Evolutionary conservation across 2,113 vertebrate species (phyloP), one percentile per base, ranked within the genome.

Genomic region (Hoplias malabaricus): DNA sequence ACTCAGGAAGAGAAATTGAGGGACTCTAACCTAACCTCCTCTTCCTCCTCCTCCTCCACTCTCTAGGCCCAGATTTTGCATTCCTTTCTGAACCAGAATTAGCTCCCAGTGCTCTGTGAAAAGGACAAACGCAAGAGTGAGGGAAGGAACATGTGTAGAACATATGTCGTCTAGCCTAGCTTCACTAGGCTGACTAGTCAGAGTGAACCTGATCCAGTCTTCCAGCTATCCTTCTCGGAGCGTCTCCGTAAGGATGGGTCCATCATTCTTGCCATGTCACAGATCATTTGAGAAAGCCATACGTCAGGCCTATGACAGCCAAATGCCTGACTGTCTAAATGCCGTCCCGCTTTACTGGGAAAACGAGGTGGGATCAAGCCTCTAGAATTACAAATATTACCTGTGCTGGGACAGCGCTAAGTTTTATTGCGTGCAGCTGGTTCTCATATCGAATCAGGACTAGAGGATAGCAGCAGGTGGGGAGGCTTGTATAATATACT

Each of bases 391-490:
- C 79, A 68, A 13, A 73, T 68, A 75, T 80, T 80, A 85, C 82
- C 84, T 83, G 84, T 25, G 21, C 73, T 36, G 84, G 50, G 69
- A 69, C 72, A 73, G 65, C 46, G 4, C 36, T 56, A 68, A 33
- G 21, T 73, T 83, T 85, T 81, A 85, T 69, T 77, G 81, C 69
- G 23, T 12, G 66, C 84, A 85, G 78, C 75, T 85, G 84, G 50
- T 82, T 70, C 73, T 78, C 53, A 59, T 83, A 80, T 75, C 25
- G 11, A 42, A 68, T 29, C 23, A 50, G 59, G 16, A 14, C 43
- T 9, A 29, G 59, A 75, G 42, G 34, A 62, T 6, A 69, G 74
- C 74, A 78, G 71, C 71, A 79, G 73, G 80, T 74, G 73, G 62
- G 63, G 40, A 36, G 53, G 31, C 59, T 48, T 65, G 72, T 46